Percentiles rank a stretch among this genome's conserved stretches.
Conservation (phyloP, 2,113 vertebrate genomes). For the Corynorhinus townsendii region DNA sequence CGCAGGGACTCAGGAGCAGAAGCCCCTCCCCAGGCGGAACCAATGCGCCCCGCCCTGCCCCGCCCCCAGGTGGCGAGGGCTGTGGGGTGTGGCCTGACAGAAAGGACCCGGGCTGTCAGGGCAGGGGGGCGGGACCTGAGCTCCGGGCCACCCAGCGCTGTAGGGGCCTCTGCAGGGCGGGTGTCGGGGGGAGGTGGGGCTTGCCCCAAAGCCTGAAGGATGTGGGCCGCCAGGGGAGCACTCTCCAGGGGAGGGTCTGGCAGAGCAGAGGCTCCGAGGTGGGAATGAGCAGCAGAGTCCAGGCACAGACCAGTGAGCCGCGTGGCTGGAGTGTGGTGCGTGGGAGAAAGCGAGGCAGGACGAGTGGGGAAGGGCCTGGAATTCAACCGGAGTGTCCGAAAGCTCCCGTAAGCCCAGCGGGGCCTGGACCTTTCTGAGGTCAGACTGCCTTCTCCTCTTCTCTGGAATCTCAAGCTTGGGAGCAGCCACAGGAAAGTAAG, state of each 20-base stretch:
- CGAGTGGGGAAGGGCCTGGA: background rate
- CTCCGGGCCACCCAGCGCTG: rapidly evolving
- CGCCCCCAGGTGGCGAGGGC: background rate
- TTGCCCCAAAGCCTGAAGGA: background rate
- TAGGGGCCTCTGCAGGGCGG: background rate
- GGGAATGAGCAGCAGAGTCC: background rate
- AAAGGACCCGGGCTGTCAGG: background rate
- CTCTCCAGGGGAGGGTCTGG: background rate
- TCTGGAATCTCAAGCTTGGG: background rate
- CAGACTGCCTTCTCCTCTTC: background rate
- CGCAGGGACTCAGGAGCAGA: background rate
- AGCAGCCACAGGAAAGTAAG: background rate
- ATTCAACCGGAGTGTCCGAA: rapidly evolving
- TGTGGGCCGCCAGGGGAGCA: background rate
- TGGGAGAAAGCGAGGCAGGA: background rate
- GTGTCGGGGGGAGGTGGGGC: background rate
- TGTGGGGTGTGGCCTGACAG: background rate
- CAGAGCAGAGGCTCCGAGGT: background rate
- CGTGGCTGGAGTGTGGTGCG: background rate
- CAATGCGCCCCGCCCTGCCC: background rate
- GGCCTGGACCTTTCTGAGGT: background rate
- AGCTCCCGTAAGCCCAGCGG: background rate
- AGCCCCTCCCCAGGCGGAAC: background rate
- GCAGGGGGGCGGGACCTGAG: background rate
- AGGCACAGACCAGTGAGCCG: background rate